Percentiles rank a stretch among this genome's conserved stretches.
Evolutionary conservation across 2,888 invertebrate species (phyloP).

Genomic region (Cloeon dipterum): DNA sequence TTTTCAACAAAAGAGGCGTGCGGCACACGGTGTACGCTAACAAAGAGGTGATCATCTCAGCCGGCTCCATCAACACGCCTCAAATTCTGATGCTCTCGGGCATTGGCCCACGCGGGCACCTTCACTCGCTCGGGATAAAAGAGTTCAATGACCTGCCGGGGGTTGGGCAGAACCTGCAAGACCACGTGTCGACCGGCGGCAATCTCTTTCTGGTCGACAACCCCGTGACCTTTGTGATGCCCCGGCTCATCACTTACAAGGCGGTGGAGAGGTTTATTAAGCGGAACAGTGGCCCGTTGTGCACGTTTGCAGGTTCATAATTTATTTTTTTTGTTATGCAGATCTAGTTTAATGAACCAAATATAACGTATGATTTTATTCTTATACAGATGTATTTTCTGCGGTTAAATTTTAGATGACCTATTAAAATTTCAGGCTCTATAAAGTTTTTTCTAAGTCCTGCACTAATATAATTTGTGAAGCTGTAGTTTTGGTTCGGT

Average conservation of each 20-base stretch:
- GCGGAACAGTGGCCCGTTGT: constrained; percentile 37
- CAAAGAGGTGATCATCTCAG: constrained; percentile 64
- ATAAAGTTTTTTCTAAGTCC: no score
- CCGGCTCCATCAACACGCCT: constrained; percentile 64
- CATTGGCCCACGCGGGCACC: constrained; percentile 40
- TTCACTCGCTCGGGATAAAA: constrained; percentile 31
- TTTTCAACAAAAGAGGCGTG: constrained; percentile 32
- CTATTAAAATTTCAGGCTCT: no score
- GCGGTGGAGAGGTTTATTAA: constrained; percentile 37
- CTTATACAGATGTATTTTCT: no score
- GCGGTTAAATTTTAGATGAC: no score
- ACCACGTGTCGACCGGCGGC: constrained; percentile 63
- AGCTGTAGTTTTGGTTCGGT: no score
- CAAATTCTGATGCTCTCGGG: constrained; percentile 75
- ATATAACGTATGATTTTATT: no score
- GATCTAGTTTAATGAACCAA: no score
- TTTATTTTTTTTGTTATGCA: no score
- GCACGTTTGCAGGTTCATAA: constrained; percentile 53
- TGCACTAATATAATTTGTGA: no score
- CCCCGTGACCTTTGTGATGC: constrained; percentile 42
- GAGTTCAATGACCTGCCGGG: constrained; percentile 37
- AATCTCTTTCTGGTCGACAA: constrained; percentile 46
- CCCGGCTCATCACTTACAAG: constrained; percentile 32
- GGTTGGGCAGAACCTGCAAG: constrained; percentile 61
- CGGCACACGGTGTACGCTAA: constrained; percentile 31